Percentiles rank a stretch among this genome's conserved stretches.
These are phyloP conservation scores for Odontophorus gujanensis DNA, from an alignment of 2,113 vertebrate genomes.

Conservation along the genomic window DNA sequence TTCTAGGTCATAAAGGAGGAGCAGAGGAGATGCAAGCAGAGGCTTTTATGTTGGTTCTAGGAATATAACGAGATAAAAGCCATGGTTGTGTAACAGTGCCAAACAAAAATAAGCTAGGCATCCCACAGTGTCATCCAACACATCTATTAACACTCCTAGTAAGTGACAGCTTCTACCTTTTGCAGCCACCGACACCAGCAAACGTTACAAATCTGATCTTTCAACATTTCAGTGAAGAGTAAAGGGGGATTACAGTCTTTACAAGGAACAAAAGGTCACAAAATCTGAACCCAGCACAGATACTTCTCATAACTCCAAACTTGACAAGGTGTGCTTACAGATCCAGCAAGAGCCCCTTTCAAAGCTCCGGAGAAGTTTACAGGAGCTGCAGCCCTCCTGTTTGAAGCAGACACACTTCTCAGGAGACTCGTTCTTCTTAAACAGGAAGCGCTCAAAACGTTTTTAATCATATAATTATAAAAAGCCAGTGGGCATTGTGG, in stretches of 20 bases:
- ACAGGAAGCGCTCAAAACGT: neutral
- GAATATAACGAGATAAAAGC: neutral
- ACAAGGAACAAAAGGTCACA: slow-evolving; percentile 6
- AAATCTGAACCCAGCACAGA: slow-evolving; percentile 15
- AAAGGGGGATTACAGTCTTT: slow-evolving; percentile 13
- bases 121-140: neutral
- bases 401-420: neutral
- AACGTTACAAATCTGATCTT: neutral
- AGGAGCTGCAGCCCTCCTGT: neutral
- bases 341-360: neutral
- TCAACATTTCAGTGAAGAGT: neutral
- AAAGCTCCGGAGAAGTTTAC: neutral
- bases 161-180: slow-evolving; percentile 41
- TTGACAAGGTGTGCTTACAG: neutral
- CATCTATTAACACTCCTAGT: neutral
- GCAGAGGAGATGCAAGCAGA: neutral
- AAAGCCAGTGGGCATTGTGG: neutral
- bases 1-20: neutral
- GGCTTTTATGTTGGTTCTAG: neutral
- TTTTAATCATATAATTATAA: neutral
- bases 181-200: neutral
- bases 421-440: neutral
- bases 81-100: neutral
- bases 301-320: neutral
- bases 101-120: slow-evolving; percentile 30